Evolutionary conservation across 2,113 vertebrate genomes (phyloP).

Genomic region (Sturnira hondurensis): DNA sequence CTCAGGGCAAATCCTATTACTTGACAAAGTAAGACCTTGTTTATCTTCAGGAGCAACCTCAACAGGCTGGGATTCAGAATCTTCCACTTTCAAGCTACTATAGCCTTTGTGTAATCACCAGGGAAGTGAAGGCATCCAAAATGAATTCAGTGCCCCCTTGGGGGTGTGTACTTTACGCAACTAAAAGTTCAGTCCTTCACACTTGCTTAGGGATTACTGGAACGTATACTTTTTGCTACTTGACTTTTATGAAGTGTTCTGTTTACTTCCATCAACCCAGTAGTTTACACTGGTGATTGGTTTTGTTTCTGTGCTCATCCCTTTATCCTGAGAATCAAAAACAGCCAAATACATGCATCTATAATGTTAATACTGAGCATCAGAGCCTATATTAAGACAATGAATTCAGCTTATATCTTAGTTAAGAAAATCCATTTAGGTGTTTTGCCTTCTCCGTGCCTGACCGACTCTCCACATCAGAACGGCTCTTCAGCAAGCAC

Average conservation of each 20-base stretch:
- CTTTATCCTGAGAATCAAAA: background rate
- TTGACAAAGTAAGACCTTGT: background rate
- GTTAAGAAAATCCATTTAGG: conserved; percentile 44
- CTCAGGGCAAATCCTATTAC: background rate
- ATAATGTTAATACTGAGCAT: background rate
- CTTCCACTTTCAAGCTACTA: background rate
- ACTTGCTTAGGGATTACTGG: background rate
- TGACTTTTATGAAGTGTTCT: background rate
- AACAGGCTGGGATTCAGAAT: background rate
- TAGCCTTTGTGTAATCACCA: background rate
- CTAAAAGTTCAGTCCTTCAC: background rate
- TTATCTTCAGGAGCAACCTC: background rate
- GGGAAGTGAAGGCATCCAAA: background rate
- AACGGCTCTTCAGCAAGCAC: conserved; percentile 19
- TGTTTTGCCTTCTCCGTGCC: background rate
- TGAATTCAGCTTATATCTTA: conserved; percentile 31
- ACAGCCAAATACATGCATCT: background rate
- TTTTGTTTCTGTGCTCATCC: background rate
- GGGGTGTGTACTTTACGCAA: background rate
- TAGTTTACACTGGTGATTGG: background rate
- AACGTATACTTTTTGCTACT: background rate
- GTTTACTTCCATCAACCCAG: conserved; percentile 18
- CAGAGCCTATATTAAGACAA: conserved; percentile 35
- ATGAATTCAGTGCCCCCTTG: background rate
- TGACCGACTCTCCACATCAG: conserved; percentile 12